Evolutionary conservation across 1,140 invertebrate genomes (phyloP), one percentile per base, ranked within the genome.

Genomic region (Platyura marginata): DNA sequence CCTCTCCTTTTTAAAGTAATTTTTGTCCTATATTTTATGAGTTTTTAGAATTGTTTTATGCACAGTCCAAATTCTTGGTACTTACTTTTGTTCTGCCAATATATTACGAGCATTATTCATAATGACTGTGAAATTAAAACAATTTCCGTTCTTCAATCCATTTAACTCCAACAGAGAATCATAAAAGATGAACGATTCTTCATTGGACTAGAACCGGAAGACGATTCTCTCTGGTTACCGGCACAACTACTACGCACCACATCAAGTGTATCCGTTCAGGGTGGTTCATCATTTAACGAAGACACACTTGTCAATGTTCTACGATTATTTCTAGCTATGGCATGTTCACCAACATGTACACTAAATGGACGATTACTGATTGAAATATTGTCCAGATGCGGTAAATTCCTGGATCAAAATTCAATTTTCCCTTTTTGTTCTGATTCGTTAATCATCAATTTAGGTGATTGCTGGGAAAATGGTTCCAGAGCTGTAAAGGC

Each of bases 151-250:
- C n/a, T n/a, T n/a, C n/a, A n/a, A n/a, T n/a, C n/a, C n/a, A n/a
- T n/a, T n/a, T n/a, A n/a, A n/a, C n/a, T n/a, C n/a, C n/a, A n/a
- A n/a, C 58, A 92, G 88, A 82, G 83, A 74, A 77, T 92, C 50
- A 67, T 94, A 21, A 74, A 85, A 47, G 88, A 94, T 65, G 83
- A 90, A 55, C 70, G 86, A 45, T 92, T 93, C 55, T 87, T 90
- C 52, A 79, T 85, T n/a, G 79, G 81, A 6, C 79, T 87, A 49
- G 88, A 92, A 61, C 82, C 81, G 3, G 87, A 90, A 65, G 83
- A 88, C 59, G 88, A 92, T 62, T 87, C 84, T 1, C 64, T 87
- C 29, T 92, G 87, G 87, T 64, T 92, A 47, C 84, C 88, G 10
- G 82, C 86, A 2, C 89, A 94, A 62, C 68, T 94, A 33, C 64